Conservation (phyloP, 2,888 invertebrate species). For the Adelognathus sp. region DNA sequence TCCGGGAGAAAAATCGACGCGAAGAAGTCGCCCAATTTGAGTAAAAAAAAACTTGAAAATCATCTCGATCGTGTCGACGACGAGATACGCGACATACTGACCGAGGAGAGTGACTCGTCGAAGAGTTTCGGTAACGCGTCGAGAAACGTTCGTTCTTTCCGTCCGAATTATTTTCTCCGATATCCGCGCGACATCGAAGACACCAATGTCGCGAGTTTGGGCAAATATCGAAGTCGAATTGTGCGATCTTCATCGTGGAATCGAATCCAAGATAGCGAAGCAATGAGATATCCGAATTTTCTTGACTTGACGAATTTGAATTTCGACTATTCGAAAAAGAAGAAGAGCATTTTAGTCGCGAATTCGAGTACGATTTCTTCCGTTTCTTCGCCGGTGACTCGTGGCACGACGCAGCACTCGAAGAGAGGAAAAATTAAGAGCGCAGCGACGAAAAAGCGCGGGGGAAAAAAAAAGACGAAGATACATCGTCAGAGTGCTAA, state of each 20-base stretch:
- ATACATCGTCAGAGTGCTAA: not conserved
- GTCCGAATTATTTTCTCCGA: conserved; percentile 18
- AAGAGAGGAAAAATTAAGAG: not conserved
- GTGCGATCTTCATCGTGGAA: conserved; percentile 31
- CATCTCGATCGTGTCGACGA: conserved; percentile 54
- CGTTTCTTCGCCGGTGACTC: not conserved
- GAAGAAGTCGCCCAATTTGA: conserved; percentile 10
- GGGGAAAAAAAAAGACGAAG: not conserved
- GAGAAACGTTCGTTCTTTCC: not conserved
- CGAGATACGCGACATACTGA: conserved; percentile 60
- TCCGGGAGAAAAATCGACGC: not conserved
- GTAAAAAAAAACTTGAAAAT: conserved; percentile 59
- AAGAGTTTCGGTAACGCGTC: conserved; percentile 6
- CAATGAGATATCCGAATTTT: conserved; percentile 10
- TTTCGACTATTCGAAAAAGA: not conserved
- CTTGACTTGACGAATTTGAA: conserved; percentile 32
- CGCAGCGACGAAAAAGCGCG: no score
- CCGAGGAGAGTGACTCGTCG: conserved; percentile 47
- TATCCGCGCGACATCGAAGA: conserved; percentile 40
- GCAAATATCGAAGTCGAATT: conserved; percentile 39
- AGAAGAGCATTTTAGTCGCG: not conserved
- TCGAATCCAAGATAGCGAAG: not conserved
- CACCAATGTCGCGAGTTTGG: conserved; percentile 33
- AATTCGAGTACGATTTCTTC: not conserved
- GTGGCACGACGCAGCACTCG: not conserved